These are phyloP conservation scores for Drosophila lowei DNA, from an alignment of 1,140 invertebrate genomes.

Conservation along the genomic window DNA sequence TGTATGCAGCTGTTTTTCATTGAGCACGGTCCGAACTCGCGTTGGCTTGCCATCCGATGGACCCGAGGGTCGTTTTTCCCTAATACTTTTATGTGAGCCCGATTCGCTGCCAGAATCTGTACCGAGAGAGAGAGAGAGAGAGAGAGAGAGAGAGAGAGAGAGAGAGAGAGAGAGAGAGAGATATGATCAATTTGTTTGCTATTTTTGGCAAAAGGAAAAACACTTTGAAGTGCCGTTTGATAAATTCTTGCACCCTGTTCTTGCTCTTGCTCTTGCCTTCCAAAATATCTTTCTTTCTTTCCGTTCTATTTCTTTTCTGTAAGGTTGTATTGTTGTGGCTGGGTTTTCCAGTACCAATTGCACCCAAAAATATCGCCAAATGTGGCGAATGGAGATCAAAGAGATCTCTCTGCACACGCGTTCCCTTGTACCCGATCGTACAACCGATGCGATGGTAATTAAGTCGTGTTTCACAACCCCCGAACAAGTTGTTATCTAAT, in stretches of 20 bases:
- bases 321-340: too few relatives aligned
- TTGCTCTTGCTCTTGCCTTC: neutral
- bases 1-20: conserved; percentile 99
- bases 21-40: conserved; percentile 97
- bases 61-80: conserved; percentile 85
- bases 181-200: conserved; percentile 31
- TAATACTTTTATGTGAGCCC: conserved; percentile 91
- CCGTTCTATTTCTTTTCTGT: neutral
- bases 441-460: conserved; percentile 53
- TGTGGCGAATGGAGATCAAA: conserved; percentile 40
- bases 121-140: conserved; percentile 1
- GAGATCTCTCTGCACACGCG: conserved; percentile 4
- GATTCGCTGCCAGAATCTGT: conserved; percentile 93
- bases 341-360: conserved; percentile 21
- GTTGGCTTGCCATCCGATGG: conserved; percentile 97
- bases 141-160: neutral
- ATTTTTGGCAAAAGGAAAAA: conserved; percentile 34
- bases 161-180: neutral
- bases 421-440: conserved; percentile 18
- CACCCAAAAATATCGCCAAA: conserved; percentile 42
- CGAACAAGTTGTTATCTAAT: conserved; percentile 73
- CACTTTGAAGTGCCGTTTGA: conserved; percentile 58
- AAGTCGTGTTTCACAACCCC: conserved; percentile 79
- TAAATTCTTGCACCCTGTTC: conserved; percentile 11
- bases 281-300: conserved; percentile 14